Percentiles rank a stretch among this genome's conserved stretches.
Evolutionary conservation across 2,113 vertebrate species (phyloP).

Genomic region (Cyprinodon brontotheroides): DNA sequence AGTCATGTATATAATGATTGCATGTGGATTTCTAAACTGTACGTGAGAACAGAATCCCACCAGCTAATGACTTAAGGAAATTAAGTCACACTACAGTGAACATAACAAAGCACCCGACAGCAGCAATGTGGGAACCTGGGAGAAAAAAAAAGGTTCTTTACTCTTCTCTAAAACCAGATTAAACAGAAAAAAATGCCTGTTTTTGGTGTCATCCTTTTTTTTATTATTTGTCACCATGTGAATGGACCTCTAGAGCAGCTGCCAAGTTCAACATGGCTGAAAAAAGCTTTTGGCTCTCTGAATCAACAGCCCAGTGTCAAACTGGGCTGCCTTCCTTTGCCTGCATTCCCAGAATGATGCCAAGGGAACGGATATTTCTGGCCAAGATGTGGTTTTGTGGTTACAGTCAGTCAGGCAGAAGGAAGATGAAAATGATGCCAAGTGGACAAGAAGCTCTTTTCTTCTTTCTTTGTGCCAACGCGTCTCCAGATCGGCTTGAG

Average conservation of each 20-base stretch:
- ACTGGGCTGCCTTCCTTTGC: conserved; percentile 49
- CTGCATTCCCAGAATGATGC: conserved; percentile 43
- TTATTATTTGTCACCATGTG: conserved; percentile 39
- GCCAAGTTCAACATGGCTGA: conserved; percentile 61
- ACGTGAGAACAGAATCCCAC: conserved; percentile 3
- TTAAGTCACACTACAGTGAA: neutral
- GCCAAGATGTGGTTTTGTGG: conserved; percentile 62
- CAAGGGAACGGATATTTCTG: conserved; percentile 55
- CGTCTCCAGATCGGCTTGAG: conserved; percentile 33
- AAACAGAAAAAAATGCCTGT: conserved; percentile 21
- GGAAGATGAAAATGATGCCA: conserved; percentile 55
- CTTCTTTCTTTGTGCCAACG: conserved; percentile 52
- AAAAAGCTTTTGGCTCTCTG: conserved; percentile 53
- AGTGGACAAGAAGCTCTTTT: conserved; percentile 65
- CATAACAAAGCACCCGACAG: conserved; percentile 13
- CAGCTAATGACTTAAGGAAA: neutral
- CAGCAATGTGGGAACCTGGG: neutral
- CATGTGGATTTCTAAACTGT: neutral
- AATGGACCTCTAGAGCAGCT: conserved; percentile 19
- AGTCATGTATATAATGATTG: neutral
- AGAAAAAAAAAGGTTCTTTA: neutral
- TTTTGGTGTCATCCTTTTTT: conserved; percentile 44
- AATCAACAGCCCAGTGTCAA: conserved; percentile 59
- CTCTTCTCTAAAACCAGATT: conserved; percentile 25
- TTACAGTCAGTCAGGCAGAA: conserved; percentile 57